Evolutionary conservation across 2,113 vertebrate genomes (phyloP), one percentile per base, ranked within the genome.

Genomic region (Chaetura pelagica): DNA sequence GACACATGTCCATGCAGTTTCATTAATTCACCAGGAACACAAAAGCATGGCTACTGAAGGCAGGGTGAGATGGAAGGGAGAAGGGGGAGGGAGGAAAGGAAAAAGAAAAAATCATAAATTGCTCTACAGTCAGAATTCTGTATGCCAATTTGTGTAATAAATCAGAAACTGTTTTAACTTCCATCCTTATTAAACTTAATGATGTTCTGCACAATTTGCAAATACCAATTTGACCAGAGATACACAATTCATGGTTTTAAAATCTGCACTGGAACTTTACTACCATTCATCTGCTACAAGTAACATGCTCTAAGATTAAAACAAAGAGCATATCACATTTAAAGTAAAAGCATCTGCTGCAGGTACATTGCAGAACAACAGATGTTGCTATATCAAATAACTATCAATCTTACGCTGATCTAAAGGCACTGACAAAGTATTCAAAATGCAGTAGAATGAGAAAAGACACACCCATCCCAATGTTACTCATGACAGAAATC

Each of bases 291-390:
- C 75, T 94, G 57, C 63, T 83, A 66, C 72, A 97, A 89, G 51
- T 84, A 94, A 87, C 17, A 12, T 38, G 67, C 61, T 72, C 86
- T 44, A 88, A 96, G 57, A 94, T 63, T 87, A 94, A 96, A 97
- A 96, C 61, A 97, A 97, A 97, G 51, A 67, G 40, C 40, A 64
- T 40, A 73, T 63, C 90, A 88, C 75, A 93, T 96, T 96, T 97
- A 94, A 98, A 97, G 80, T 90, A 96, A 93, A 82, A 97, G 35
- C 95, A 98, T 97, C 97, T 98, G 97, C 77, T 97, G 84, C 29
- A 88, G 96, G 35, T 84, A 82, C 77, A 94, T 19, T 18, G 40
- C 75, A 96, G 84, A 97, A 81, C 84, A 97, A 87, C 96, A 98
- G 97, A 96, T 98, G 97, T 79, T 97, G 40, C 86, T 79, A 48